Conservation (phyloP, 2,113 vertebrate genomes). For the Oreochromis niloticus region DNA sequence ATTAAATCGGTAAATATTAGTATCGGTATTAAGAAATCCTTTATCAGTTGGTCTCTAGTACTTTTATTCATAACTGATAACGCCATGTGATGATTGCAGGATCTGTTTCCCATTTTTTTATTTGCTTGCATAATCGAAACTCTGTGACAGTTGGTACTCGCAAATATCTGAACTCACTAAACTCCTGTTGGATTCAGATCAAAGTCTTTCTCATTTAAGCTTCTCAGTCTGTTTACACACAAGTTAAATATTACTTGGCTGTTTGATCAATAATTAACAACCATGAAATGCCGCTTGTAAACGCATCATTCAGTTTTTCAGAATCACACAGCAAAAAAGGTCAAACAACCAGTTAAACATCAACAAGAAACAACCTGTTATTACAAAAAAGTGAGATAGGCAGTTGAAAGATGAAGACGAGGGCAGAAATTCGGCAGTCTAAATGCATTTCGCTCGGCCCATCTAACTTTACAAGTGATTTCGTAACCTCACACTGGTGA, state of each 20-base stretch:
- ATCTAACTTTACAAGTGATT: neutral
- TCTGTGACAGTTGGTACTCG: neutral
- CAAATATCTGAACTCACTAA: neutral
- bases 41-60: neutral
- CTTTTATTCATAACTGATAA: neutral
- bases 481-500: conserved; percentile 31
- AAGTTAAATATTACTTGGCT: neutral
- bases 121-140: neutral
- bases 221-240: neutral
- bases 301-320: neutral
- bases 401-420: neutral
- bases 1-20: neutral
- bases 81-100: neutral
- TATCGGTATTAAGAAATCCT: neutral
- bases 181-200: neutral
- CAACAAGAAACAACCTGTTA: neutral
- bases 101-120: neutral
- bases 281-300: neutral
- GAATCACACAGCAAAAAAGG: neutral
- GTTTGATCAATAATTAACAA: neutral
- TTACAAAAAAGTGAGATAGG: neutral
- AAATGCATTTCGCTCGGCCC: neutral
- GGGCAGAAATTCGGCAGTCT: neutral
- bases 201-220: neutral
- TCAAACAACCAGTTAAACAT: neutral